Conservation (phyloP, 2,888 invertebrate genomes). For the Therioaphis trifolii region DNA sequence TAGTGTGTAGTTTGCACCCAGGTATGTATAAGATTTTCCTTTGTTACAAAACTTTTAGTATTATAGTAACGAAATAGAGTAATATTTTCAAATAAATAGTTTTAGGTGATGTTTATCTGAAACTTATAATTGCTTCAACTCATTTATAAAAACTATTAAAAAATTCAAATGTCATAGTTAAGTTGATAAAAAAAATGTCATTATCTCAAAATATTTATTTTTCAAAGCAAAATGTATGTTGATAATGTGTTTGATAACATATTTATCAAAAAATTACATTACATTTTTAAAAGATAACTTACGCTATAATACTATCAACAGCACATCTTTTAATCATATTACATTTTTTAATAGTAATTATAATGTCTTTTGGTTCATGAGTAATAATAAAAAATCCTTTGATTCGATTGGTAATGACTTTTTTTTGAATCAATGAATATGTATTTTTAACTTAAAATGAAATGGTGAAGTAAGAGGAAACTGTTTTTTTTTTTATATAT, state of each 20-base stretch:
- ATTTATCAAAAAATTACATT: conserved; percentile 40
- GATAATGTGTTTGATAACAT: conserved; percentile 44
- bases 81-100: neutral
- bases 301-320: neutral
- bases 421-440: too few species aligned
- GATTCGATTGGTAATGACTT: too few species aligned
- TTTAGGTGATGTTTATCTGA: neutral
- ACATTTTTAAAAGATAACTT: too few species aligned
- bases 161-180: too few species aligned
- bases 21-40: neutral
- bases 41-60: neutral
- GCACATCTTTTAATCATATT: too few species aligned
- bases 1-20: neutral
- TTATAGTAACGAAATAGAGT: neutral
- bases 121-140: neutral
- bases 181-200: neutral
- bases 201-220: neutral
- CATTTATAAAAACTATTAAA: neutral
- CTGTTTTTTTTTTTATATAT: too few species aligned
- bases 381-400: too few species aligned
- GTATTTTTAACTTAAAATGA: too few species aligned
- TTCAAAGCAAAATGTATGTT: neutral
- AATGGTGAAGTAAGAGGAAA: too few species aligned
- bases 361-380: too few species aligned
- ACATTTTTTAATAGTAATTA: too few species aligned